These are phyloP conservation scores for Elmis aenea DNA, from an alignment of 2,888 invertebrate genomes.

Conservation along the genomic window DNA sequence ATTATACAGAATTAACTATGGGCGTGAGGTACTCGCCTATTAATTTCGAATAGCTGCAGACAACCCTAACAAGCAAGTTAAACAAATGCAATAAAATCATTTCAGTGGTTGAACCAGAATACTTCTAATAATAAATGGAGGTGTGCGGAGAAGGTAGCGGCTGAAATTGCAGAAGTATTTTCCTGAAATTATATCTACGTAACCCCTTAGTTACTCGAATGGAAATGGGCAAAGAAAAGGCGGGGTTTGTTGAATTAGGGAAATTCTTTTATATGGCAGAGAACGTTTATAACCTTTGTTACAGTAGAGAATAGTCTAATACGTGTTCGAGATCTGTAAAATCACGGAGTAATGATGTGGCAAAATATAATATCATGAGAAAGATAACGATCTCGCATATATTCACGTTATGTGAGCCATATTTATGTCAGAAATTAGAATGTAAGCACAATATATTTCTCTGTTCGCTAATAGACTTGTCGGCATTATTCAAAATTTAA, in stretches of 20 bases:
- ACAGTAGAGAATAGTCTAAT: slow-evolving; percentile 12
- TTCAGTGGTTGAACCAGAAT: slow-evolving; percentile 6
- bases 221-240: slow-evolving; percentile 7
- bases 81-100: slow-evolving; percentile 7
- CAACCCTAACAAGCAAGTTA: slow-evolving; percentile 7
- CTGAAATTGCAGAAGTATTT: slow-evolving; percentile 9
- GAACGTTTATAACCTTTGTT: slow-evolving; percentile 9
- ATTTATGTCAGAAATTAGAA: too few species aligned
- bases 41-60: too few species aligned
- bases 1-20: too few species aligned
- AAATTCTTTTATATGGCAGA: slow-evolving; percentile 11
- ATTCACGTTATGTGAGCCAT: too few species aligned
- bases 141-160: slow-evolving; percentile 8
- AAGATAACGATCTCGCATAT: too few species aligned
- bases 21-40: too few species aligned
- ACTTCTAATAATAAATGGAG: slow-evolving; percentile 12
- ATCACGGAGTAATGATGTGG: slow-evolving; percentile 8
- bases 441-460: too few species aligned
- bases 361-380: too few species aligned
- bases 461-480: too few species aligned
- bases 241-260: slow-evolving; percentile 9
- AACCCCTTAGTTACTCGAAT: slow-evolving; percentile 8
- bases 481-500: too few species aligned
- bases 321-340: slow-evolving; percentile 6
- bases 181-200: slow-evolving; percentile 9